Evolutionary conservation across 2,113 vertebrate species (phyloP), one percentile per base, ranked within the genome.

Genomic region (Calonectris borealis): DNA sequence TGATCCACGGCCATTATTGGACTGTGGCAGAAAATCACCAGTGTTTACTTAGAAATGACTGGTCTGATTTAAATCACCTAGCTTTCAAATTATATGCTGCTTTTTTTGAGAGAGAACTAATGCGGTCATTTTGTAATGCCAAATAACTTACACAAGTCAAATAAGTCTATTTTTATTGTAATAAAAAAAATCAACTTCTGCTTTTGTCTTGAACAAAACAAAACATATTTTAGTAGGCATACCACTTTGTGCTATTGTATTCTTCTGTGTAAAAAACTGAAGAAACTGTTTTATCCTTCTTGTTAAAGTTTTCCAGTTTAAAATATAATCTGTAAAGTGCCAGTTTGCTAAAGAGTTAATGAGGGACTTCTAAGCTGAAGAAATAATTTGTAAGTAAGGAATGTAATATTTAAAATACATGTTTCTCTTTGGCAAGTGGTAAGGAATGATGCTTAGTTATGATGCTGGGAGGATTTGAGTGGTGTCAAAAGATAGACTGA

Each of bases 151-250:
- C 20, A 68, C 10, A 84, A 75, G 44, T 92, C 32, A 90, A 73
- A 46, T 61, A 44, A 52, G 22, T 75, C 57, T 84, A 87, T 91
- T 97, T 95, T 92, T 90, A 85, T n/a, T 93, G 32, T 79, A 85
- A 82, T 38, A 49, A 91, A 44, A 70, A 60, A 85, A 48, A 5
- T 34, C 14, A 64, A 71, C 13, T 83, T 91, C 52, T 73, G 49
- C 82, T 91, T 95, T 82, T 79, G 31, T 80, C 75, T 91, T 46
- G n/a, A 61, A 36, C 58, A 61, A 44, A 91, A 75, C 16, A 62
- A 55, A 91, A 36, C 16, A 22, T 68, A 64, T 65, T 95, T 92
- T 65, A 82, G n/a, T 54, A 89, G 88, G 48, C 48, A 72, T 65
- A 88, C 22, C 40, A 62, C 66, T 85, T 88, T 78, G 22, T 69